Evolutionary conservation across 64 coral and sea anemone genomes (phyloP).

Genomic region (Porites australiensis): DNA sequence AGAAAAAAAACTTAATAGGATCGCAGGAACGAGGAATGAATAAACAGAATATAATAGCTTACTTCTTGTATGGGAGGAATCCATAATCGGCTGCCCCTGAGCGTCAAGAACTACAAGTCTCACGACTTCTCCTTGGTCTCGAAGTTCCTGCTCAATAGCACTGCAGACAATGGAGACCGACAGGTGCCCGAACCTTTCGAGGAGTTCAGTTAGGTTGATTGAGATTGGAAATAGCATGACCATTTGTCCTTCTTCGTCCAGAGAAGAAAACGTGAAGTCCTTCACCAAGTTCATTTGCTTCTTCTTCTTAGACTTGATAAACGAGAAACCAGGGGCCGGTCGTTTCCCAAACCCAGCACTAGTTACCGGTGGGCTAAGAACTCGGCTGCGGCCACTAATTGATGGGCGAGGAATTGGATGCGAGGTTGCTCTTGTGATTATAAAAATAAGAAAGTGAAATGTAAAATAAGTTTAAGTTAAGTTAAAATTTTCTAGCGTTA

Average conservation of each 20-base stretch:
- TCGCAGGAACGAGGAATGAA: neutral
- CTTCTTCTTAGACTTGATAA: constrained; percentile 21
- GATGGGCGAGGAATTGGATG: neutral
- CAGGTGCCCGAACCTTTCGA: constrained; percentile 22
- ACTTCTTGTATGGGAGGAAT: constrained; percentile 42
- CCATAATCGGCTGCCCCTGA: constrained; percentile 44
- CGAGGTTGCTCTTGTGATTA: neutral
- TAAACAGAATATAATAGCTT: neutral
- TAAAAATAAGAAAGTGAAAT: neutral
- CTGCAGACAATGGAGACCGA: constrained; percentile 38
- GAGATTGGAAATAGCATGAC: constrained; percentile 26
- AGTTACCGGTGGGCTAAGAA: neutral
- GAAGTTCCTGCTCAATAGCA: constrained; percentile 45
- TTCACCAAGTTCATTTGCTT: neutral
- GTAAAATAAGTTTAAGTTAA: too few relatives aligned
- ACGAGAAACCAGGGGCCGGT: constrained; percentile 24
- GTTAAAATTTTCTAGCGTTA: too few relatives aligned
- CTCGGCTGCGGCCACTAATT: neutral
- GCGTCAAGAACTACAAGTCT: constrained; percentile 47
- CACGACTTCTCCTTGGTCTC: constrained; percentile 48
- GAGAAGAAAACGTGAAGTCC: constrained; percentile 13
- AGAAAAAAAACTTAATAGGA: too few relatives aligned
- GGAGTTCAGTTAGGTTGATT: constrained; percentile 51
- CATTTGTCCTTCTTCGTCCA: constrained; percentile 36
- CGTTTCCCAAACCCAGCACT: constrained; percentile 10